Evolutionary conservation across 2,888 invertebrate species (phyloP).

Genomic region (Caenorhabditis sp.): DNA sequence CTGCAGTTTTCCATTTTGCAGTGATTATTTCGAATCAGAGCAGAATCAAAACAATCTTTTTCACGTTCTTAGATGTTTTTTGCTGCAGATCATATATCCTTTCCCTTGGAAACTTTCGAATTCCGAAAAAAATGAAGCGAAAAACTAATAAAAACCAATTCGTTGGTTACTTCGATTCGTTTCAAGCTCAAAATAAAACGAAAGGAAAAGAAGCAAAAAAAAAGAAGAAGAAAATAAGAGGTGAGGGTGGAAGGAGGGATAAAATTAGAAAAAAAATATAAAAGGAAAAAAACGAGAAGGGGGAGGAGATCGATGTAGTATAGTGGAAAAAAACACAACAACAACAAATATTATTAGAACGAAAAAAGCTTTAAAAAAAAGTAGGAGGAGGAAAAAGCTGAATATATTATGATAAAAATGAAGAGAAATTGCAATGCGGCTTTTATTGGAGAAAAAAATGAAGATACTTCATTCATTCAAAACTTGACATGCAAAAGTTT

Average conservation of each 20-base stretch:
- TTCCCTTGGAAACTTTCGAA: no score
- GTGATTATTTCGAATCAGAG: no score
- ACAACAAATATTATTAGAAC: background rate
- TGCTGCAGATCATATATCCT: no score
- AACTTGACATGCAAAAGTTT: no score
- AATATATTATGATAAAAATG: conserved; percentile 4
- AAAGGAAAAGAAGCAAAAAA: background rate
- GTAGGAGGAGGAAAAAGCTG: background rate
- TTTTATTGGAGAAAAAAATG: conserved; percentile 4
- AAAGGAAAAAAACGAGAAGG: background rate
- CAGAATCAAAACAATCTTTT: no score
- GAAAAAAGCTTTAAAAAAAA: conserved; percentile 1
- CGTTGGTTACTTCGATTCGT: background rate
- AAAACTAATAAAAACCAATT: no score
- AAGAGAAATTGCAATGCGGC: background rate
- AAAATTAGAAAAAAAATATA: conserved; percentile 18
- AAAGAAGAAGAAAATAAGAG: conserved; percentile 2
- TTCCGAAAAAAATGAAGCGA: no score
- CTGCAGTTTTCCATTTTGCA: no score
- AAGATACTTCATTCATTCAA: no score
- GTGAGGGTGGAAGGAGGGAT: conserved; percentile 11
- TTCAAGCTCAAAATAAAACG: background rate
- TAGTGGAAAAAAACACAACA: background rate
- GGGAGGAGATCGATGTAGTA: background rate
- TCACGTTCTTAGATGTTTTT: no score